These are phyloP conservation scores for Leptatherina wallacei DNA, from an alignment of 2,797 vertebrate genomes.

Conservation along the genomic window DNA sequence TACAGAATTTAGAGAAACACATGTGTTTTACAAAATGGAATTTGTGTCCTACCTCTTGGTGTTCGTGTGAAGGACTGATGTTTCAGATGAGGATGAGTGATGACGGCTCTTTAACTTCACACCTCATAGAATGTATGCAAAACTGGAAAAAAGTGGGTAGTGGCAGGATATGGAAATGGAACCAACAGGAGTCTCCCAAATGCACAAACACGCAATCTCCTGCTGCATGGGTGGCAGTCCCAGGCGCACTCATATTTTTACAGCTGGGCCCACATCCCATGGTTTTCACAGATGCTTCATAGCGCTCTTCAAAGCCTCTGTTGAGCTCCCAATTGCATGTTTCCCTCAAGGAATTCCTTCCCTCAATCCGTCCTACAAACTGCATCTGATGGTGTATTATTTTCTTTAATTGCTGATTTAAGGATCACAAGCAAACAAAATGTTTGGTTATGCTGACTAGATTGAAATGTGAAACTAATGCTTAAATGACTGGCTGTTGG, in stretches of 20 bases:
- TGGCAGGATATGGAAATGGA: slow-evolving; percentile 66
- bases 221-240: slow-evolving; percentile 77
- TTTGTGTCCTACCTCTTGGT: slow-evolving; percentile 9
- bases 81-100: slow-evolving; percentile 49
- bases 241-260: slow-evolving; percentile 77
- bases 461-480: slow-evolving; percentile 25
- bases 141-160: slow-evolving; percentile 28
- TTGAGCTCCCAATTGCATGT: slow-evolving; percentile 38
- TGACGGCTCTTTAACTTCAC: slow-evolving; percentile 47
- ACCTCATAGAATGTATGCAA: slow-evolving; percentile 66
- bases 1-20: background rate
- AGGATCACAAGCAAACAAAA: slow-evolving; percentile 5
- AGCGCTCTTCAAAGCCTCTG: slow-evolving; percentile 42
- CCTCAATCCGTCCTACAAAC: slow-evolving; percentile 12
- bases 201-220: slow-evolving; percentile 64
- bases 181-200: slow-evolving; percentile 61
- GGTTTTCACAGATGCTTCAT: slow-evolving; percentile 56
- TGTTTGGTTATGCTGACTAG: slow-evolving; percentile 17
- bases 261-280: slow-evolving; percentile 78
- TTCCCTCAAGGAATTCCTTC: slow-evolving; percentile 47
- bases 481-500: slow-evolving; percentile 10
- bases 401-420: slow-evolving; percentile 25
- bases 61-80: slow-evolving; percentile 33
- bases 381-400: slow-evolving; percentile 21
- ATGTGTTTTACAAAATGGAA: background rate